A percentile compares a stretch with the other conserved stretches of the same genome.
Conservation (phyloP, 2,888 invertebrate species). For the Acrobasis consociella region DNA sequence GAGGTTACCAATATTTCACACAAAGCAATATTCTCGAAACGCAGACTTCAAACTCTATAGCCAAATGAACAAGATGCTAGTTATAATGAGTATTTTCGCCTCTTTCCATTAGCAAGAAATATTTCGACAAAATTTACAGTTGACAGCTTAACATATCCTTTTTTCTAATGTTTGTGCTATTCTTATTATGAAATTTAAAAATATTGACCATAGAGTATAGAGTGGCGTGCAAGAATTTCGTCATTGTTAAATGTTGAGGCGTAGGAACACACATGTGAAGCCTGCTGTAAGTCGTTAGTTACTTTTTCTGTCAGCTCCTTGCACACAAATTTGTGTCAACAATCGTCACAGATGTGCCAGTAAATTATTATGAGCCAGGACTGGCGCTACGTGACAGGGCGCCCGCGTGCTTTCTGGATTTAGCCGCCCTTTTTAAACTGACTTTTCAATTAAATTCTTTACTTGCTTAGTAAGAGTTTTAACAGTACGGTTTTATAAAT, state of each 20-base stretch:
- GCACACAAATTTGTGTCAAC: constrained; percentile 68
- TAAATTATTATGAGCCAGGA: constrained; percentile 48
- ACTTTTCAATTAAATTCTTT: too few species aligned
- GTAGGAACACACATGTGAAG: constrained; percentile 67
- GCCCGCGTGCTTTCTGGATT: too few species aligned
- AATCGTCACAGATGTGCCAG: constrained; percentile 69
- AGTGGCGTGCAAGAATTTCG: constrained; percentile 29
- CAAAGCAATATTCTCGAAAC: background rate
- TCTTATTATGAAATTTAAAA: constrained; percentile 20
- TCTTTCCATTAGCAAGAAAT: constrained; percentile 59
- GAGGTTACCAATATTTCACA: constrained; percentile 46
- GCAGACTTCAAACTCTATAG: constrained; percentile 25
- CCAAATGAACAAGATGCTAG: constrained; percentile 35
- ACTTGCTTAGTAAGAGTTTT: too few species aligned
- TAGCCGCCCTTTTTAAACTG: too few species aligned
- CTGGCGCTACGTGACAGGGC: too few species aligned
- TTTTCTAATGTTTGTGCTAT: constrained; percentile 29
- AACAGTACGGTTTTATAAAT: too few species aligned
- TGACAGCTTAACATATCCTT: constrained; percentile 44
- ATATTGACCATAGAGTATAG: constrained; percentile 13
- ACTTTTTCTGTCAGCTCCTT: constrained; percentile 56
- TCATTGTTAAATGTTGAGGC: constrained; percentile 50
- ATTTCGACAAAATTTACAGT: constrained; percentile 60
- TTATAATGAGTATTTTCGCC: constrained; percentile 22
- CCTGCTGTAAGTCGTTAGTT: constrained; percentile 65